These are phyloP conservation scores for Loxodonta africana DNA, from an alignment of 2,113 vertebrate genomes.

Conservation along the genomic window DNA sequence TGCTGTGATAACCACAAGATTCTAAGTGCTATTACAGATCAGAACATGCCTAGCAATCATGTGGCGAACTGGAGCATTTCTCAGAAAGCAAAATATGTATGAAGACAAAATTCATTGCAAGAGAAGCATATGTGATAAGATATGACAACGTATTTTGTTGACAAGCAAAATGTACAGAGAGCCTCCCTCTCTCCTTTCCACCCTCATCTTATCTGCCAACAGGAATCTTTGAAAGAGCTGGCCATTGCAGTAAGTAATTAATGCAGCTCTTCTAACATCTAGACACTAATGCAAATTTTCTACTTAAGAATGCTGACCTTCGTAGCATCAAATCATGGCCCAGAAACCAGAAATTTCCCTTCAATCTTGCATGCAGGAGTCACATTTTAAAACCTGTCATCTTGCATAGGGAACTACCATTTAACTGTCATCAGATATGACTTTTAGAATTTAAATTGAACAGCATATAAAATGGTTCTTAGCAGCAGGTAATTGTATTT, in stretches of 20 bases:
- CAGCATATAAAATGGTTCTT: constrained; percentile 68
- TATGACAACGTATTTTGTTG: constrained; percentile 47
- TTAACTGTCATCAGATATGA: constrained; percentile 78
- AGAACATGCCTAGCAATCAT: not conserved
- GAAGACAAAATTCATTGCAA: constrained; percentile 57
- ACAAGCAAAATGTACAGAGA: constrained; percentile 40
- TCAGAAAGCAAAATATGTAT: constrained; percentile 32
- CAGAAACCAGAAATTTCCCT: constrained; percentile 63
- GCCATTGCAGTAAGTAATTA: constrained; percentile 52
- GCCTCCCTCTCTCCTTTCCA: not conserved
- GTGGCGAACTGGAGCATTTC: not conserved
- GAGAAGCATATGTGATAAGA: constrained; percentile 54
- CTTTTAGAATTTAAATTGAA: constrained; percentile 77
- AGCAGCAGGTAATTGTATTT: constrained; percentile 62
- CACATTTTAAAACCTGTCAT: constrained; percentile 74
- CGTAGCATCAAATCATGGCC: constrained; percentile 22
- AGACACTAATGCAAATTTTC: constrained; percentile 72
- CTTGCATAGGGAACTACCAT: constrained; percentile 60
- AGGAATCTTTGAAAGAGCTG: constrained; percentile 33
- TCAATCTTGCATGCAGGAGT: constrained; percentile 44
- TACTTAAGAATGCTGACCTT: constrained; percentile 77
- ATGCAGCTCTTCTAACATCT: constrained; percentile 28
- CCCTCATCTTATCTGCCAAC: not conserved
- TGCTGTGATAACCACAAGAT: constrained; percentile 21
- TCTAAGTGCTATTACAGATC: constrained; percentile 55